Percentiles rank a stretch among this genome's conserved stretches.
These are phyloP conservation scores for Sarcophaga carnaria DNA, from an alignment of 2,888 invertebrate species.

Conservation along the genomic window DNA sequence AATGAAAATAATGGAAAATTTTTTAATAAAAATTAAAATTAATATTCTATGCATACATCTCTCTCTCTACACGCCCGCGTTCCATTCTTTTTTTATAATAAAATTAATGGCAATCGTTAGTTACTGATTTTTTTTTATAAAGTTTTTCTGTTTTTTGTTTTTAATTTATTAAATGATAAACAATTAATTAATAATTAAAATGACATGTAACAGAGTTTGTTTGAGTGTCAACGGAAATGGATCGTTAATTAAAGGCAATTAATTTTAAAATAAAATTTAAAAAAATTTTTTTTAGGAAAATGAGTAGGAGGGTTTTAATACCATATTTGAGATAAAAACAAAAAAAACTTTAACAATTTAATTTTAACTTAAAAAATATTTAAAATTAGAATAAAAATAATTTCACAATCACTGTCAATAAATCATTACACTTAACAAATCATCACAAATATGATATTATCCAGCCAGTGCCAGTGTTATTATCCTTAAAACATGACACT, in stretches of 20 bases:
- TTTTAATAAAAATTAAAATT: slow-evolving; percentile 19
- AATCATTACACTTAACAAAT: slow-evolving; percentile 48
- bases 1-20: slow-evolving; percentile 8
- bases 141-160: slow-evolving; percentile 24
- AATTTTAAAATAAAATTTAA: slow-evolving; percentile 37
- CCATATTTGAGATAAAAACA: not conserved
- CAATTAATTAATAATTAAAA: slow-evolving; percentile 38
- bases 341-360: not conserved
- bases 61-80: not conserved
- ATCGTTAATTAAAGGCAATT: slow-evolving; percentile 67
- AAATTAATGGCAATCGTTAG: slow-evolving; percentile 26
- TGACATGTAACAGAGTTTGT: slow-evolving; percentile 71
- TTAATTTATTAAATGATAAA: slow-evolving; percentile 35
- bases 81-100: slow-evolving; percentile 9
- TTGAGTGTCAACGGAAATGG: slow-evolving; percentile 73
- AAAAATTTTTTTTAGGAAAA: not conserved
- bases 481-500: not conserved
- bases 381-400: too few relatives aligned
- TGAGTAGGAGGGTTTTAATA: not conserved
- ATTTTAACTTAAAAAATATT: too few relatives aligned
- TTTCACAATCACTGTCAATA: slow-evolving; percentile 6
- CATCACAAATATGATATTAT: slow-evolving; percentile 6
- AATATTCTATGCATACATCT: not conserved
- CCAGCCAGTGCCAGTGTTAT: not conserved
- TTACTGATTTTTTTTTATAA: not conserved